These are phyloP conservation scores for Lasiommata megera DNA, from an alignment of 2,888 invertebrate species.

Conservation along the genomic window DNA sequence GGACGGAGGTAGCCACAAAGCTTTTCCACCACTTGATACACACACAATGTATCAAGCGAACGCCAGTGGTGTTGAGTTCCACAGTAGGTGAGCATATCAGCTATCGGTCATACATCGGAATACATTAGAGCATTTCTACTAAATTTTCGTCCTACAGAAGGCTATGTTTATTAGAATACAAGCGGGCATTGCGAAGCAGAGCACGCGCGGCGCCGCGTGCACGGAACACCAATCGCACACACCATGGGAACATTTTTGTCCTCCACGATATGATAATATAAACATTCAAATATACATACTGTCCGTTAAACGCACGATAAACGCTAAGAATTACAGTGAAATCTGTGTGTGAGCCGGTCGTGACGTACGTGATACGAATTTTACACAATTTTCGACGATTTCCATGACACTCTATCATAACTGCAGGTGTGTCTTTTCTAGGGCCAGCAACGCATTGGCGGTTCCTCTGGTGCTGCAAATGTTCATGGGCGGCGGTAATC, in stretches of 20 bases:
- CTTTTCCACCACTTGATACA: too few relatives aligned
- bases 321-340: slow-evolving; percentile 82
- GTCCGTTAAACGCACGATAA: slow-evolving; percentile 82
- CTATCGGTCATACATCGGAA: slow-evolving; percentile 75
- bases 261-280: slow-evolving; percentile 82
- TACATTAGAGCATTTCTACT: slow-evolving; percentile 80
- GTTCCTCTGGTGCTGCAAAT: too few relatives aligned
- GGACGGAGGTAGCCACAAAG: too few relatives aligned
- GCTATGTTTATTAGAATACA: slow-evolving; percentile 79
- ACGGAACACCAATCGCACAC: slow-evolving; percentile 67
- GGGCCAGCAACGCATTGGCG: too few relatives aligned
- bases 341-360: slow-evolving; percentile 75
- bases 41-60: too few relatives aligned
- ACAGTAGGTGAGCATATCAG: background rate
- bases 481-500: too few relatives aligned
- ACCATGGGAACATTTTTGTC: slow-evolving; percentile 82
- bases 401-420: slow-evolving; percentile 46
- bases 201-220: slow-evolving; percentile 75
- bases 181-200: slow-evolving; percentile 64
- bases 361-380: slow-evolving; percentile 74
- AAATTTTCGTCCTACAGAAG: slow-evolving; percentile 82
- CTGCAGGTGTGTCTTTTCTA: background rate
- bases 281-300: slow-evolving; percentile 81
- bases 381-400: slow-evolving; percentile 60
- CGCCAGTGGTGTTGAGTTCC: too few relatives aligned